phyloP scores from a whole-genome alignment of 2,888 invertebrate genomes.

The Eupithecia inturbata region DNA sequence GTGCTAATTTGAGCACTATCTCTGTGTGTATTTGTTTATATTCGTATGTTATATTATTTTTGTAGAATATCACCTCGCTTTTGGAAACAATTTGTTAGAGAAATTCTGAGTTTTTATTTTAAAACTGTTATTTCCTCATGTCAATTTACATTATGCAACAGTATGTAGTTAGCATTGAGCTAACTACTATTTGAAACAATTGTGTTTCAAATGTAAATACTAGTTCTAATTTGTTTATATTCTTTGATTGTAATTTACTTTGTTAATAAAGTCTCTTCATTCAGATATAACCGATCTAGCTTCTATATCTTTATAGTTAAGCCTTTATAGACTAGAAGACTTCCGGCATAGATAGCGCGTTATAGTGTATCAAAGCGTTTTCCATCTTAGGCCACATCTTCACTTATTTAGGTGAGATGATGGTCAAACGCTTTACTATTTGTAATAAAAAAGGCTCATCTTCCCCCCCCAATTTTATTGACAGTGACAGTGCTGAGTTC shows the following conservation, averaged over 20 bases:
- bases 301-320: background rate
- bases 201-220: too few relatives aligned
- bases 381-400: background rate
- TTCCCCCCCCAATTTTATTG: background rate
- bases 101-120: background rate
- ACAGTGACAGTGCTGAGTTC: background rate
- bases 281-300: background rate
- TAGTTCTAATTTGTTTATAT: too few relatives aligned
- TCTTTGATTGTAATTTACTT: too few relatives aligned
- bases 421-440: too few relatives aligned
- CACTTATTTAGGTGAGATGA: background rate
- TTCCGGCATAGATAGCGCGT: background rate
- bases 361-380: background rate
- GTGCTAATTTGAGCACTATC: slow-evolving; percentile 71
- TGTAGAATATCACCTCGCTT: background rate
- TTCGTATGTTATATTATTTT: background rate
- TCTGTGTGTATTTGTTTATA: slow-evolving; percentile 34
- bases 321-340: background rate
- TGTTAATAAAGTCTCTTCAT: background rate
- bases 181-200: too few relatives aligned
- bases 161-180: too few relatives aligned
- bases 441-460: background rate
- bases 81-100: background rate
- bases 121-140: too few relatives aligned
- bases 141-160: too few relatives aligned